Base-by-base conservation (phyloP, 2,113 vertebrate genomes). In the Sylvietta virens region DNA sequence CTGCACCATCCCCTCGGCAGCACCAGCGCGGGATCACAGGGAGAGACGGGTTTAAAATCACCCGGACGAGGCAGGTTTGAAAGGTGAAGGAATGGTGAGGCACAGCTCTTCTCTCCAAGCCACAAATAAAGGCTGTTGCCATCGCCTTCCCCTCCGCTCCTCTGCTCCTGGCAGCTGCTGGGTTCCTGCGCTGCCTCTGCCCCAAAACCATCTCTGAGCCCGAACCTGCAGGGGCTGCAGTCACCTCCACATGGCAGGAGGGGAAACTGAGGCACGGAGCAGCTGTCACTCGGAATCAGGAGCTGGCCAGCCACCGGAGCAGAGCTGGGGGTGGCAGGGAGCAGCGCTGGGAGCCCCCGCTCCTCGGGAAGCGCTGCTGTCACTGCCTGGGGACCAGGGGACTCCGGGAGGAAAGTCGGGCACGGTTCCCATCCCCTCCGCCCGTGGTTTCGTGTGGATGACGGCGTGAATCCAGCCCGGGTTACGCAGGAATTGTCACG, bases 191-290 rank as follows among this genome's bases (percentile, higher is more conserved):
- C 20, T 70, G 39, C 70, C 42, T 40, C 45, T n/a, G 51, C 45
- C 33, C 57, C 0, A 15, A 76, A 40, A 27, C 5, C 45, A 22
- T 3, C 71, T 50, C 62, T 67, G 42, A 33, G 67, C 47, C 61
- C 20, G 58, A 81, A 61, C 40, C 60, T 54, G 27, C 16, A 51
- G 74, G 30, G 67, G 10, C 44, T 30, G 15, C 39, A 54, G 47
- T 3, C 33, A 37, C 20, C 39, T 88, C 33, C 19, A 0, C 1
- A 0, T 3, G 62, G 8, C 26, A 69, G 19, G 13, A 33, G 47
- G 62, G 70, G 79, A 93, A 83, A 88, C 88, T 13, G 92, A 93
- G 87, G 82, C 51, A 48, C 0, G 0, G 16, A 10, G 2, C 33
- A 58, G 72, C 6, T 24, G 39, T 28, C 67, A 9, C 50, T 42